Evolutionary conservation across 1,140 invertebrate species (phyloP).

Genomic region (Teleogryllus occipitalis): DNA sequence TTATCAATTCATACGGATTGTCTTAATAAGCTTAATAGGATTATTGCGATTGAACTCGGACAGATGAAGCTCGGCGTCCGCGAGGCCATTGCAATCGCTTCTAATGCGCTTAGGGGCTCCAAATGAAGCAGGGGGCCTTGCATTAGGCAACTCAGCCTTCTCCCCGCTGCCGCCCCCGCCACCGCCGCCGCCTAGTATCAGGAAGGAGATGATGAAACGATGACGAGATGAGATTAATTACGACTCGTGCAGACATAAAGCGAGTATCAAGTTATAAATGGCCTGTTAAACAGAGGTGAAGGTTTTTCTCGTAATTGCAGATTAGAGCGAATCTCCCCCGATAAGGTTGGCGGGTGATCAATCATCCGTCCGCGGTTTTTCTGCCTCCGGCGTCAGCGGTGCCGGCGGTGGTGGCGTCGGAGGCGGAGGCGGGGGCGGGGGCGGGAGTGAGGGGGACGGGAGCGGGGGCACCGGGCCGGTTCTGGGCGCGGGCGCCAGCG

Average conservation of each 20-base stretch:
- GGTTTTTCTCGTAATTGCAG: constrained; percentile 1
- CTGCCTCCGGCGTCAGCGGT: too few relatives aligned
- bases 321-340: not conserved
- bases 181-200: not conserved
- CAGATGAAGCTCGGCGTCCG: not conserved
- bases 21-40: not conserved
- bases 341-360: not conserved
- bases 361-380: not conserved
- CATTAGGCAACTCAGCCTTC: not conserved
- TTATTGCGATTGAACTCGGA: not conserved
- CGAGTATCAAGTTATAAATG: not conserved
- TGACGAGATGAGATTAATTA: not conserved
- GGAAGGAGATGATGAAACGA: not conserved
- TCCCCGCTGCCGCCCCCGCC: not conserved
- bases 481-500: too few relatives aligned
- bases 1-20: not conserved
- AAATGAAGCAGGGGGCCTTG: not conserved
- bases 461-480: too few relatives aligned
- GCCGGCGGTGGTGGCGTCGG: too few relatives aligned
- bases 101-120: not conserved
- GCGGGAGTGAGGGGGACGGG: too few relatives aligned
- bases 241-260: constrained; percentile 3
- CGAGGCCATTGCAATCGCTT: not conserved
- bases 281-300: not conserved
- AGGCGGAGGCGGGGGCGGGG: too few relatives aligned